These are phyloP conservation scores for Equus przewalskii DNA, from an alignment of 2,113 vertebrate species.

Conservation along the genomic window DNA sequence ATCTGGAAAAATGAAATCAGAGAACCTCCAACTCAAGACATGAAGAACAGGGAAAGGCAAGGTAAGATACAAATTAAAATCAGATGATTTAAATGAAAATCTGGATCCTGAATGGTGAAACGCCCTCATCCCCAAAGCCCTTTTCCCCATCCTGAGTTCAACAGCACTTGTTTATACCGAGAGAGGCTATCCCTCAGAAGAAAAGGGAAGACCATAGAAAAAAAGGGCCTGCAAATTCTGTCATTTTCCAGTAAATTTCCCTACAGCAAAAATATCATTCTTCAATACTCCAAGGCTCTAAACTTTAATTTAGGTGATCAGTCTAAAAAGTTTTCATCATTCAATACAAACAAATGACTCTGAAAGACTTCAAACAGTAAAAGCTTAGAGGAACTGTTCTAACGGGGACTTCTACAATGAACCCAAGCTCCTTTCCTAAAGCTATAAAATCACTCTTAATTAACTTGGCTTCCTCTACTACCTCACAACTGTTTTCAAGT, in stretches of 20 bases:
- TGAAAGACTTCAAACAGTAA: background rate
- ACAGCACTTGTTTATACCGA: background rate
- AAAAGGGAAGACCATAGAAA: background rate
- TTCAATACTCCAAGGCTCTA: background rate
- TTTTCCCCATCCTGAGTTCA: background rate
- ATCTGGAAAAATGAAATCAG: background rate
- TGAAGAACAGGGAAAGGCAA: background rate
- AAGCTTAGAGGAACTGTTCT: background rate
- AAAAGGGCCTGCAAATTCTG: background rate
- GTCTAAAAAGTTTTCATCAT: background rate
- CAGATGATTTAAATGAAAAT: background rate
- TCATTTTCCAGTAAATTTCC: background rate
- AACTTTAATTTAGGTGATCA: background rate
- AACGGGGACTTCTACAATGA: background rate
- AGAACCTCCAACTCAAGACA: background rate
- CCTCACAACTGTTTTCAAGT: background rate
- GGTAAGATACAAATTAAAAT: conserved; percentile 6
- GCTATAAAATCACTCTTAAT: background rate
- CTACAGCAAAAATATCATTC: background rate
- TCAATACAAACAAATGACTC: background rate
- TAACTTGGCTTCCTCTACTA: background rate
- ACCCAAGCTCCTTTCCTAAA: background rate
- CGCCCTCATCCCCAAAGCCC: background rate
- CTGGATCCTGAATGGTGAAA: background rate
- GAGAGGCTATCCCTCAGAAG: background rate